Evolutionary conservation across 1,140 invertebrate genomes (phyloP).

Genomic region (Zaprionus davidi): DNA sequence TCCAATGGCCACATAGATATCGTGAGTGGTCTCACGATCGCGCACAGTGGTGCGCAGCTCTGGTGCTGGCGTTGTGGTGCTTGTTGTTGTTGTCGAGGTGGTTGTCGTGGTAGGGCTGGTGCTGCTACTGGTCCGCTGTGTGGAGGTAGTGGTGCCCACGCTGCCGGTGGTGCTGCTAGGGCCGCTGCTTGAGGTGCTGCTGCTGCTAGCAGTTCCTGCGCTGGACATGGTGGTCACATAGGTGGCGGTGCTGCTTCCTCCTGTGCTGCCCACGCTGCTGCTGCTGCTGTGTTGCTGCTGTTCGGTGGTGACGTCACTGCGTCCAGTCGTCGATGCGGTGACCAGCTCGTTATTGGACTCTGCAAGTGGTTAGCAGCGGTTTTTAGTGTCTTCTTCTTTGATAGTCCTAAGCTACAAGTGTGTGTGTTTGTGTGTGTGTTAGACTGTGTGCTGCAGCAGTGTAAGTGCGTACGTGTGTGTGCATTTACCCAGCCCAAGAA

Average conservation of each 20-base stretch:
- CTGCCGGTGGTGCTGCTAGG: constrained; percentile 58
- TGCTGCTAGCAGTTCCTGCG: constrained; percentile 24
- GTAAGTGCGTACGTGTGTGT: constrained; percentile 3
- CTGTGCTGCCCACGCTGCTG: constrained; percentile 30
- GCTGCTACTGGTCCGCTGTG: constrained; percentile 53
- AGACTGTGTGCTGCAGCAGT: constrained; percentile 20
- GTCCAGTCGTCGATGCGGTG: constrained; percentile 73
- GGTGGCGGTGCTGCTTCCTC: constrained; percentile 53
- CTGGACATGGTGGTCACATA: constrained; percentile 64
- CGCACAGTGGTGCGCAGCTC: constrained; percentile 70
- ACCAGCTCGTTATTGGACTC: constrained; percentile 75
- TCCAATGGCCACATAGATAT: constrained; percentile 52
- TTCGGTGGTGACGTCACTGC: constrained; percentile 72
- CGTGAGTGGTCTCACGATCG: constrained; percentile 74
- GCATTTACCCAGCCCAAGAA: constrained; percentile 42
- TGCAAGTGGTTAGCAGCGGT: constrained; percentile 62
- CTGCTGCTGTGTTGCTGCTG: constrained; percentile 57
- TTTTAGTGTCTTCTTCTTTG: constrained; percentile 55
- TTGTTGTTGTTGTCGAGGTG: constrained; percentile 56
- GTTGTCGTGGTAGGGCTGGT: constrained; percentile 50
- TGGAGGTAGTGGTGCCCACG: constrained; percentile 51
- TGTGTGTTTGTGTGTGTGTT: constrained; percentile 14
- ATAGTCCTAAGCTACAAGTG: constrained; percentile 11
- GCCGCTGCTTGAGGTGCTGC: constrained; percentile 30
- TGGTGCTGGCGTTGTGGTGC: constrained; percentile 65